Percentiles rank a stretch among this genome's conserved stretches.
These are phyloP conservation scores for Eupithecia vulgata DNA, from an alignment of 2,888 invertebrate species.

Conservation along the genomic window DNA sequence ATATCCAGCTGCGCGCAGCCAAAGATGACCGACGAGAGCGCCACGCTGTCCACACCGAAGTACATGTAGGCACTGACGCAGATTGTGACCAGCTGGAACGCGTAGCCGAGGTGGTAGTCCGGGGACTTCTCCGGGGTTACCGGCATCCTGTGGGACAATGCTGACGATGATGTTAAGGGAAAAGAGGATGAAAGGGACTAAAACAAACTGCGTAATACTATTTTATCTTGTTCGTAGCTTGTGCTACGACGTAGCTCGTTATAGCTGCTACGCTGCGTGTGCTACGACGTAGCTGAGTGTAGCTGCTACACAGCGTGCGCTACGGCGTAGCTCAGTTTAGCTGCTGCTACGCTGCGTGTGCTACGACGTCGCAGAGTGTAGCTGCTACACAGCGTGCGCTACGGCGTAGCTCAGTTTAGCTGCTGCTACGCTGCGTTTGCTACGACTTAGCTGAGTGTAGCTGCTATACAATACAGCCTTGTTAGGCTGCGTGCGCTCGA, in stretches of 20 bases:
- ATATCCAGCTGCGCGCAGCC: constrained; percentile 75
- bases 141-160: constrained; percentile 68
- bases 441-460: not conserved
- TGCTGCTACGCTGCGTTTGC: not conserved
- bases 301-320: not conserved
- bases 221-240: not conserved
- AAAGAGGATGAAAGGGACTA: not conserved
- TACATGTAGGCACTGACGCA: constrained; percentile 77
- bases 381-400: not conserved
- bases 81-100: constrained; percentile 69
- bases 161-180: not conserved
- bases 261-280: not conserved
- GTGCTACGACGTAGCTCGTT: too few species aligned
- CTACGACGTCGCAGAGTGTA: not conserved
- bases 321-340: not conserved
- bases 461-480: not conserved
- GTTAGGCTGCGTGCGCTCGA: not conserved
- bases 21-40: constrained; percentile 72
- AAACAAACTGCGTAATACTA: not conserved
- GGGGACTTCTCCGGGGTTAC: constrained; percentile 59
- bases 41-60: constrained; percentile 76
- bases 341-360: not conserved
- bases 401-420: not conserved
- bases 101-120: constrained; percentile 70
- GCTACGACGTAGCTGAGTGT: not conserved